A percentile compares a stretch with the other conserved stretches of the same genome.
Conservation (phyloP, 2,888 invertebrate genomes). For the Asteroscopus sphinx region DNA sequence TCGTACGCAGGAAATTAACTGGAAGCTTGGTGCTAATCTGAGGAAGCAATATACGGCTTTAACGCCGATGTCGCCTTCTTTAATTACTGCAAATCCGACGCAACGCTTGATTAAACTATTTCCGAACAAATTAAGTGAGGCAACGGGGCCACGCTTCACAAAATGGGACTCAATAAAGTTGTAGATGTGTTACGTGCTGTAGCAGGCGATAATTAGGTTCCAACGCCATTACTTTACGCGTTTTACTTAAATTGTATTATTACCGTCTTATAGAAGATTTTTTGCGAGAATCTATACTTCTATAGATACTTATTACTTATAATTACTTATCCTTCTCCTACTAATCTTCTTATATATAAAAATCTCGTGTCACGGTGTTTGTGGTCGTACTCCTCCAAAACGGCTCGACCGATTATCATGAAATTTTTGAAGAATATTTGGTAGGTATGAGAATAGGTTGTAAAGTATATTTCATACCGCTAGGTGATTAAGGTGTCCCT, state of each 20-base stretch:
- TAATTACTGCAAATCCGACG: conserved; percentile 77
- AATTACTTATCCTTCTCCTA: too few species aligned
- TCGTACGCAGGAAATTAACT: conserved; percentile 79
- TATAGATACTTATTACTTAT: too few species aligned
- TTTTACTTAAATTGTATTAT: conserved; percentile 41
- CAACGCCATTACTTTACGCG: conserved; percentile 32
- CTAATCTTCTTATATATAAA: too few species aligned
- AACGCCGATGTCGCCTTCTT: conserved; percentile 70
- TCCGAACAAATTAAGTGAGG: conserved; percentile 70
- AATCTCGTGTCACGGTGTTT: too few species aligned
- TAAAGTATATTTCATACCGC: too few species aligned
- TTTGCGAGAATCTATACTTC: too few species aligned
- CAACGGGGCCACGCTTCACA: conserved; percentile 58
- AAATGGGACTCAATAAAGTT: conserved; percentile 59
- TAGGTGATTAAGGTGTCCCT: too few species aligned
- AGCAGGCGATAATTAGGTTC: conserved; percentile 47
- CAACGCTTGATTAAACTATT: conserved; percentile 77
- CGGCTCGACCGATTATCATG: too few species aligned
- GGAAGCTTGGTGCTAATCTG: conserved; percentile 77
- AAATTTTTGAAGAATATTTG: too few species aligned
- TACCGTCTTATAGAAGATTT: conserved; percentile 8
- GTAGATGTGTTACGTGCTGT: conserved; percentile 42
- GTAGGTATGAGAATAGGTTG: too few species aligned
- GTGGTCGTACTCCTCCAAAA: too few species aligned
- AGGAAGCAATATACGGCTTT: conserved; percentile 77